phyloP scores from a whole-genome alignment of 2,113 vertebrate genomes.

The Indri indri region DNA sequence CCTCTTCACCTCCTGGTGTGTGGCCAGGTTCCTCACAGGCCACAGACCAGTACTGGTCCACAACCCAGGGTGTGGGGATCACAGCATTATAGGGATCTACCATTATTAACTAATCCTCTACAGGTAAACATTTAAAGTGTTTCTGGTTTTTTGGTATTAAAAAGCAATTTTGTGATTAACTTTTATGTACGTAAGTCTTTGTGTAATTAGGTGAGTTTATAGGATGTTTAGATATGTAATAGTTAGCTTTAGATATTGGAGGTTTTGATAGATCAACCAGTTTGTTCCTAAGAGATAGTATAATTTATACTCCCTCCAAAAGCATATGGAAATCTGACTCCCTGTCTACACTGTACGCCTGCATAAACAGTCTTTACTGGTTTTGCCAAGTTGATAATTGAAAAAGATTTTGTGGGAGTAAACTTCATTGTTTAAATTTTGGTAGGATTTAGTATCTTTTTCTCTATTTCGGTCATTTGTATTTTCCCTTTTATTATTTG shows the following conservation, averaged over 20 bases:
- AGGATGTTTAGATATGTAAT: not conserved
- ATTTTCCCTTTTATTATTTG: conserved; percentile 19
- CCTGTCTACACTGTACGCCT: not conserved
- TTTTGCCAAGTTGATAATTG: not conserved
- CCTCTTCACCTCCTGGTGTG: too few species aligned
- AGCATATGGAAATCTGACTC: not conserved
- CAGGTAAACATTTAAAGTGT: not conserved
- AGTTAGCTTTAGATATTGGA: not conserved
- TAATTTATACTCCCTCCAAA: not conserved
- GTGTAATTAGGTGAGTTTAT: not conserved
- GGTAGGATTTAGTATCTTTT: conserved; percentile 12
- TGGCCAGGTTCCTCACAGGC: too few species aligned
- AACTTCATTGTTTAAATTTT: not conserved
- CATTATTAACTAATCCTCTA: not conserved
- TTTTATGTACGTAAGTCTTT: not conserved
- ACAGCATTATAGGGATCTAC: not conserved
- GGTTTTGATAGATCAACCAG: not conserved
- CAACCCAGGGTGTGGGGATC: too few species aligned
- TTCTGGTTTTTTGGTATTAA: not conserved
- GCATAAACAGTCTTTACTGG: not conserved
- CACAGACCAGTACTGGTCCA: too few species aligned
- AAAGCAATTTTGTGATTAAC: not conserved
- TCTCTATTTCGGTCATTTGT: not conserved
- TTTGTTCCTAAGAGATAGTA: not conserved
- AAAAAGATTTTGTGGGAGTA: not conserved